A percentile compares a stretch with the other conserved stretches of the same genome.
These are phyloP conservation scores for Pedetes capensis DNA, from an alignment of 2,113 vertebrate genomes.

Conservation along the genomic window DNA sequence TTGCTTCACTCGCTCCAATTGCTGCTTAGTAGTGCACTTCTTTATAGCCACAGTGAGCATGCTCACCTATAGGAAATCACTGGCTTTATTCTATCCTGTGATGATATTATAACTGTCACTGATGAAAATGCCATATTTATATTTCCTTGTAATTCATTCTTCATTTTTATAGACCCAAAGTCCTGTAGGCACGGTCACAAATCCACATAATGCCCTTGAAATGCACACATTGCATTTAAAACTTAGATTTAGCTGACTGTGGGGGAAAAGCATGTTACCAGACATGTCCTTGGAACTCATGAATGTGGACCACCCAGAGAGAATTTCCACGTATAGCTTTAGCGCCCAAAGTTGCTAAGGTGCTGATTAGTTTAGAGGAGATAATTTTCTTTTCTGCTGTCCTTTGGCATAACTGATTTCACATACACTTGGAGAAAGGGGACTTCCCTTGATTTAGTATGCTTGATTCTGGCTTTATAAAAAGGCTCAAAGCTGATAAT, in stretches of 20 bases:
- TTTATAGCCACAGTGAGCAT: not conserved
- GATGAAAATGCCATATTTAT: conserved; percentile 46
- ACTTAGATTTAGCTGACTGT: conserved; percentile 2
- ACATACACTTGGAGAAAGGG: not conserved
- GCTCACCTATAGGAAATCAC: not conserved
- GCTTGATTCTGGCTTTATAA: not conserved
- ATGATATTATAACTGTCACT: not conserved
- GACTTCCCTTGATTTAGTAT: not conserved
- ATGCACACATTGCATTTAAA: conserved; percentile 42
- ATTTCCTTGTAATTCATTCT: conserved; percentile 55
- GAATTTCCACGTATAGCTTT: not conserved
- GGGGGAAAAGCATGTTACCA: not conserved
- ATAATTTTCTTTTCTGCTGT: conserved; percentile 4
- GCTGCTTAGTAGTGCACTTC: not conserved
- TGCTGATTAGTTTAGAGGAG: not conserved
- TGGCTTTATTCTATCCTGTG: not conserved
- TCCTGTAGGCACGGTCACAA: not conserved
- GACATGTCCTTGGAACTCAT: not conserved
- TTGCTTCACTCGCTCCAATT: not conserved
- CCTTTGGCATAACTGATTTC: not conserved
- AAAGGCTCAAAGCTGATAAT: not conserved
- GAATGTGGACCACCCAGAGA: not conserved
- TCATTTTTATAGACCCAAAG: not conserved
- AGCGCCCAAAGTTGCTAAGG: not conserved
- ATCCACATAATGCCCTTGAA: conserved; percentile 52